Evolutionary conservation across 2,888 invertebrate species (phyloP), one percentile per base, ranked within the genome.

Genomic region (Rhorus exstirpatorius): DNA sequence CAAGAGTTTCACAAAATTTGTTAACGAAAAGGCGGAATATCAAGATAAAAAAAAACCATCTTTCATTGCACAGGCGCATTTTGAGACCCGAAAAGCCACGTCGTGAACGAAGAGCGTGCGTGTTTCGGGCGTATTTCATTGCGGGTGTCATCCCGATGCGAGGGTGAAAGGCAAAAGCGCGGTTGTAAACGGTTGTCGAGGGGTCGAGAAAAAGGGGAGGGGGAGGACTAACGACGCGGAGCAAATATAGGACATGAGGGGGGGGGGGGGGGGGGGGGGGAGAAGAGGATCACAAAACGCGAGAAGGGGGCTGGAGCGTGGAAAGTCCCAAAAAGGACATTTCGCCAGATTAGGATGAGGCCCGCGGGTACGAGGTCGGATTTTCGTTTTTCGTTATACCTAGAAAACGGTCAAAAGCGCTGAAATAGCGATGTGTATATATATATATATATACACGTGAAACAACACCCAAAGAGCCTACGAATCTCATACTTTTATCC

Each of bases 341-440:
- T 78, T 78, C 60, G 53, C 68, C 72, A 83, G 83, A 83, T 83
- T 83, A 83, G 83, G 78, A 74, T 70, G 72, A 81, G 81, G 65
- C 81, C 81, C 81, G 81, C 81, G 78, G 79, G 74, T 49, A 51
- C 81, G 78, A 81, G 75, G 75, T 60, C 72, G 60, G 75, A 78
- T 58, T 68, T 75, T 72, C 60, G 26, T 21, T 21, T 53, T 19
- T 67, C 35, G 38, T 14, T 76, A 81, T 76, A 81, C 81, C 81
- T 81, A 81, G 78, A 81, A 81, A 78, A 19, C 81, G 78, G 74
- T 78, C 81, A 74, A 78, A 78, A 58, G 75, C 75, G 74, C 68
- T 68, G 51, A 41, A 19, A 71, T 38, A 35, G 21, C 79, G 51
- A n/a, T n/a, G 55, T 8, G 24, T 75, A 58, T 46, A 53, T 51